Evolutionary conservation across 2,797 vertebrate genomes (phyloP), one percentile per base, ranked within the genome.

Genomic region (Danio aesculapii): DNA sequence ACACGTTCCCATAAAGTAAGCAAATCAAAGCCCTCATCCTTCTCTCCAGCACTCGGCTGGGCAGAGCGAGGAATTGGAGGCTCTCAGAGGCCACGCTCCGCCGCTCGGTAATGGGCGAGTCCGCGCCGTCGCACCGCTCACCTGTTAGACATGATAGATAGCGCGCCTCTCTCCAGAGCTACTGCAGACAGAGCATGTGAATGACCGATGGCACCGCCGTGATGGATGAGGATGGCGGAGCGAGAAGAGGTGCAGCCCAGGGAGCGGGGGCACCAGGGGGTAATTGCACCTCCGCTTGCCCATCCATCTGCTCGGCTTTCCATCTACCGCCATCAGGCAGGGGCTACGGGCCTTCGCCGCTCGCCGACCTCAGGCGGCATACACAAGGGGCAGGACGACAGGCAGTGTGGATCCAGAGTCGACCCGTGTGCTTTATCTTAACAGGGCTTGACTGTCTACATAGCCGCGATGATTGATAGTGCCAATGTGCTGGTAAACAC

Each of bases 101-200:
- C 74, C 83, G 77, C 76, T 81, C 80, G 68, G 79, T 82, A 84
- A 87, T 87, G 81, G 86, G 84, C 61, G 71, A 74, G 83, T 68
- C 79, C 39, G 41, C 39, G 62, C 84, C 81, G 67, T 81, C 84
- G 81, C 70, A 81, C 73, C 67, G 58, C 71, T 86, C 86, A 87
- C 87, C 87, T 87, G 87, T 86, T 88, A 85, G 84, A 85, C 83
- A 79, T 86, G 84, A 83, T 87, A 84, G 83, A 87, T 87, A 82
- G 84, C 49, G 16, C 11, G 6, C 52, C 72, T 77, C 77, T 68
- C 62, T 21, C 49, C 46, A 77, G 83, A 81, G 79, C 72, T 70
- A 72, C 81, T 82, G 81, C 85, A 74, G 83, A 83, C 68, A 82
- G 72, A 84, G 82, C 74, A 43, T 75, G 82, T 77, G 85, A 85